Percentiles rank a stretch among this genome's conserved stretches.
Conservation (phyloP, 2,113 vertebrate species). For the Tinamus guttatus region DNA sequence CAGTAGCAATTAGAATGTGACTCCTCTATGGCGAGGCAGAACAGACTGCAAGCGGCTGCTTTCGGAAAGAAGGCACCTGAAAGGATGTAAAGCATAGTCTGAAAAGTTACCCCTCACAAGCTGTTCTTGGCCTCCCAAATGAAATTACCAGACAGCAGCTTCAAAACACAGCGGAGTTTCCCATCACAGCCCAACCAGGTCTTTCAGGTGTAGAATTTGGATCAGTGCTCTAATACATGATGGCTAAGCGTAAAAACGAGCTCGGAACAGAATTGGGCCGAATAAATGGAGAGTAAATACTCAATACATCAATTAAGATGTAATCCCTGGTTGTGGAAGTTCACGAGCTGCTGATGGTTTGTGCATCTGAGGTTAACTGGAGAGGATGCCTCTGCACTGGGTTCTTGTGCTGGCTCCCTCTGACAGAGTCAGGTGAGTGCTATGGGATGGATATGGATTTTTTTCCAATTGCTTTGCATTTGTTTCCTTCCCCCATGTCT, state of each 20-base stretch:
- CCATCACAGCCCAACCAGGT: fast-evolving
- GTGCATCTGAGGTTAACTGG: not conserved
- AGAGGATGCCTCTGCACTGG: not conserved
- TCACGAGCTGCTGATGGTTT: not conserved
- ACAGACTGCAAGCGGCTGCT: not conserved
- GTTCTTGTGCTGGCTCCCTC: not conserved
- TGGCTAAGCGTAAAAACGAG: not conserved
- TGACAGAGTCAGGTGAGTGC: not conserved
- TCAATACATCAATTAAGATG: not conserved
- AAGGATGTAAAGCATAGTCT: not conserved
- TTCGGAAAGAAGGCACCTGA: not conserved
- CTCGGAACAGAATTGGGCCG: not conserved
- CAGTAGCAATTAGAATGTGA: not conserved
- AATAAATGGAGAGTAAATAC: not conserved
- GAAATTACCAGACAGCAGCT: not conserved
- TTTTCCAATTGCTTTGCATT: not conserved
- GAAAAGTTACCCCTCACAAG: not conserved
- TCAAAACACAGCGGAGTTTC: not conserved
- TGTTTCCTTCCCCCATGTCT: not conserved
- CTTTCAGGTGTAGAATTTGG: not conserved
- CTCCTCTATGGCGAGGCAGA: not conserved
- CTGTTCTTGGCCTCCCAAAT: not conserved
- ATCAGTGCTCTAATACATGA: not conserved
- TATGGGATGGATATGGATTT: not conserved
- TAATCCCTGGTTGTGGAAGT: not conserved